A percentile compares a stretch with the other conserved stretches of the same genome.
phyloP scores from a whole-genome alignment of 2,888 invertebrate species.

The Hydraecia micacea region DNA sequence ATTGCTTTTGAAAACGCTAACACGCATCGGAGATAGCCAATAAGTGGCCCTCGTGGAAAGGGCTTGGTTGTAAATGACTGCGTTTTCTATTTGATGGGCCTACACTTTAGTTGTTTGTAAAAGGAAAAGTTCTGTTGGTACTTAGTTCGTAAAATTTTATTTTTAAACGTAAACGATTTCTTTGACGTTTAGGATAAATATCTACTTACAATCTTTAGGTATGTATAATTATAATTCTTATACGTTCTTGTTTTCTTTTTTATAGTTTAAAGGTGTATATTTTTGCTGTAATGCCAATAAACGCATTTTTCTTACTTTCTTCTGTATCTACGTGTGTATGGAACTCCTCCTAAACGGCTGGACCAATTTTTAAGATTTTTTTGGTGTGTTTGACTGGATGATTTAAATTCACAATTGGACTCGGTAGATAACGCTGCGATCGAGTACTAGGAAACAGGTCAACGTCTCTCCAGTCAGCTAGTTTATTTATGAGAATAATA shows the following conservation, averaged over 20 bases:
- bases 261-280: no score
- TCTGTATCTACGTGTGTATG: neutral
- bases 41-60: slow-evolving; percentile 37
- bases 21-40: slow-evolving; percentile 15
- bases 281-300: no score
- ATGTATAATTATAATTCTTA: no score
- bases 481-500: neutral
- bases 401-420: neutral
- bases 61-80: slow-evolving; percentile 24
- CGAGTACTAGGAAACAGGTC: neutral
- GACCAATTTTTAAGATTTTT: neutral
- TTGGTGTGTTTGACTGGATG: neutral
- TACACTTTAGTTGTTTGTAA: slow-evolving; percentile 5
- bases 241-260: no score
- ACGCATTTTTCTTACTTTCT: no score
- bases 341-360: neutral
- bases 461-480: neutral
- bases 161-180: neutral
- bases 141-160: neutral
- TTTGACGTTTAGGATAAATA: neutral
- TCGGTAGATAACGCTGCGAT: neutral
- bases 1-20: slow-evolving; percentile 48
- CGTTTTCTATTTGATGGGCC: slow-evolving; percentile 48
- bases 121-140: slow-evolving; percentile 19
- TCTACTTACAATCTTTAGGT: no score